Conservation (phyloP, 2,888 invertebrate species). For the Ramazzottius varieornatus region DNA sequence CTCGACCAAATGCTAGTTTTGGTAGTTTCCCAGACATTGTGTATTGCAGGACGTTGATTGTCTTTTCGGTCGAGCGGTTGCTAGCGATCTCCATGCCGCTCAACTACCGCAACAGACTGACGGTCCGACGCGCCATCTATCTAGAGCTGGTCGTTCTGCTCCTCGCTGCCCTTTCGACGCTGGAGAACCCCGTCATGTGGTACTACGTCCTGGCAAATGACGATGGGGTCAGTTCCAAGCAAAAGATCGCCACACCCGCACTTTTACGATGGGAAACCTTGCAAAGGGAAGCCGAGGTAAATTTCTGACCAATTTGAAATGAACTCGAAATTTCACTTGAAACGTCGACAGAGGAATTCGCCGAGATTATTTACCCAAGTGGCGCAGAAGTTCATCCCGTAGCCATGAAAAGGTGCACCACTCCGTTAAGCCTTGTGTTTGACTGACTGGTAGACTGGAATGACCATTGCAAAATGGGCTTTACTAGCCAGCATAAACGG, state of each 20-base stretch:
- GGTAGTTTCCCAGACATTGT: neutral
- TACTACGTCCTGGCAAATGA: neutral
- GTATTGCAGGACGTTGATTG: neutral
- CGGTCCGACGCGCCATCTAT: neutral
- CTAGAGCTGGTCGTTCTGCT: neutral
- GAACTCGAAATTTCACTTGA: too few relatives aligned
- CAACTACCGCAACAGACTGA: neutral
- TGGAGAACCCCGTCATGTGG: neutral
- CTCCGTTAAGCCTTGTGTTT: neutral
- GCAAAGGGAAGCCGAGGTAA: neutral
- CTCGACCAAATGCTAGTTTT: too few relatives aligned
- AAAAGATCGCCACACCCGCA: neutral
- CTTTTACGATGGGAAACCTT: neutral
- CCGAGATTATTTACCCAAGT: neutral
- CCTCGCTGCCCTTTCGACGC: neutral
- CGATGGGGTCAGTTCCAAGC: neutral
- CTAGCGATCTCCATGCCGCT: neutral
- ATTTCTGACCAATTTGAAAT: too few relatives aligned
- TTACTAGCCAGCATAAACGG: neutral
- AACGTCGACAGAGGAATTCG: too few relatives aligned
- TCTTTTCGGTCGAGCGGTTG: neutral
- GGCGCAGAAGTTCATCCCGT: neutral
- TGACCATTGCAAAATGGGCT: neutral
- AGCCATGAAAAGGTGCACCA: neutral
- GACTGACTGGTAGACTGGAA: neutral